These are phyloP conservation scores for Dynastes maya DNA, from an alignment of 2,888 invertebrate genomes.

Conservation along the genomic window DNA sequence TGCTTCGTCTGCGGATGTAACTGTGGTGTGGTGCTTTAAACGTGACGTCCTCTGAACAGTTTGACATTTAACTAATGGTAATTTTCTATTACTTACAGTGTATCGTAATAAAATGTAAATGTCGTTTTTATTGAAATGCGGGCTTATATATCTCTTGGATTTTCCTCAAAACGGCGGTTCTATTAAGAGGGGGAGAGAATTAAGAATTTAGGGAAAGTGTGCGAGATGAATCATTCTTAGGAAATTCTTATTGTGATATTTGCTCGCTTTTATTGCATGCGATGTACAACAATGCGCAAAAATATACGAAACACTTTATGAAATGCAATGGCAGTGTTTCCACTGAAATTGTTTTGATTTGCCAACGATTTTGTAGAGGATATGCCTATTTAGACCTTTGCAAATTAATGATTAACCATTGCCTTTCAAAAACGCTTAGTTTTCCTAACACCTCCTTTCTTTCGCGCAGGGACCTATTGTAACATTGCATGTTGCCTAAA, in stretches of 20 bases:
- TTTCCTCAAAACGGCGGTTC: slow-evolving; percentile 26
- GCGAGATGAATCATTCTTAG: slow-evolving; percentile 42
- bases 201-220: slow-evolving; percentile 46
- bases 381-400: slow-evolving; percentile 43
- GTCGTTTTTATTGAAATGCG: slow-evolving; percentile 38
- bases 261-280: slow-evolving; percentile 2
- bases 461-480: slow-evolving; percentile 67
- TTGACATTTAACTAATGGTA: slow-evolving; percentile 27
- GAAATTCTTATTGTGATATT: slow-evolving; percentile 34
- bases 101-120: slow-evolving; percentile 30
- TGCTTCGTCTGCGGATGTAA: slow-evolving; percentile 29
- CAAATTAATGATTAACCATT: background rate
- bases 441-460: slow-evolving; percentile 13
- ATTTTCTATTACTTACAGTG: slow-evolving; percentile 16
- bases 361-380: slow-evolving; percentile 28
- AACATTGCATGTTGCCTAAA: slow-evolving; percentile 70
- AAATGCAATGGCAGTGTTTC: no score
- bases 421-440: background rate
- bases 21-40: background rate
- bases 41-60: background rate
- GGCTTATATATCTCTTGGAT: slow-evolving; percentile 2
- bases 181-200: slow-evolving; percentile 38
- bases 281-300: background rate
- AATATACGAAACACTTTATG: background rate
- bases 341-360: no score